Conservation (phyloP, 2,113 vertebrate species). For the Pygoscelis antarcticus region DNA sequence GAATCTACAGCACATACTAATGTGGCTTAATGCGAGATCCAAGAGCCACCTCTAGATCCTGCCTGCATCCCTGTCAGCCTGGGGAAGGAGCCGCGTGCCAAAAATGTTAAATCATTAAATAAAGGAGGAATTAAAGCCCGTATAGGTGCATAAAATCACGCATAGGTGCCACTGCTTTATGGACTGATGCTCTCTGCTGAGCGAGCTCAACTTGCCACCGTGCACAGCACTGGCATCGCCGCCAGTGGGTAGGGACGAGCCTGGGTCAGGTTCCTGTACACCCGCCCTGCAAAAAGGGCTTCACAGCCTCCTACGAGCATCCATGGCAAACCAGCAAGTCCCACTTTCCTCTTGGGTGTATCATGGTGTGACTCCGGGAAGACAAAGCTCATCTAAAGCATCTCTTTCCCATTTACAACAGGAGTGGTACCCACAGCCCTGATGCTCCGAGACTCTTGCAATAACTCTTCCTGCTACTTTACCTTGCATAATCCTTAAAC, state of each 20-base stretch:
- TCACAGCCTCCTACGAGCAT: rapidly evolving
- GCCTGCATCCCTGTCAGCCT: background rate
- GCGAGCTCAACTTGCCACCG: rapidly evolving
- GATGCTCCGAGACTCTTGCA: rapidly evolving
- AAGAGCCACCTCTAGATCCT: slow-evolving; percentile 20
- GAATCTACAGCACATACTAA: slow-evolving; percentile 17
- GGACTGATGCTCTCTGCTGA: background rate
- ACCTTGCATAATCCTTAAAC: background rate
- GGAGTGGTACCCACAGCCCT: background rate
- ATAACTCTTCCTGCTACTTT: background rate
- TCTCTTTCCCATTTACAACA: background rate
- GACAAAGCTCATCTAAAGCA: background rate
- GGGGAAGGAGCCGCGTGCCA: background rate
- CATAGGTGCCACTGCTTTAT: rapidly evolving
- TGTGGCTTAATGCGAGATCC: slow-evolving; percentile 7
- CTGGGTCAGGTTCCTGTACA: background rate
- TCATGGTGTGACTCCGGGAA: background rate
- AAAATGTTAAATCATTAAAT: background rate
- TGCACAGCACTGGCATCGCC: rapidly evolving
- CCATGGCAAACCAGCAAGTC: background rate
- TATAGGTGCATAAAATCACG: background rate
- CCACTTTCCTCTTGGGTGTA: background rate
- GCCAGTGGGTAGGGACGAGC: background rate
- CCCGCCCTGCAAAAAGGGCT: background rate
- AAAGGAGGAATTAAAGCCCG: background rate